Percentiles rank a stretch among this genome's conserved stretches.
These are phyloP conservation scores for Hiodon alosoides DNA, from an alignment of 2,113 vertebrate species.

Conservation along the genomic window DNA sequence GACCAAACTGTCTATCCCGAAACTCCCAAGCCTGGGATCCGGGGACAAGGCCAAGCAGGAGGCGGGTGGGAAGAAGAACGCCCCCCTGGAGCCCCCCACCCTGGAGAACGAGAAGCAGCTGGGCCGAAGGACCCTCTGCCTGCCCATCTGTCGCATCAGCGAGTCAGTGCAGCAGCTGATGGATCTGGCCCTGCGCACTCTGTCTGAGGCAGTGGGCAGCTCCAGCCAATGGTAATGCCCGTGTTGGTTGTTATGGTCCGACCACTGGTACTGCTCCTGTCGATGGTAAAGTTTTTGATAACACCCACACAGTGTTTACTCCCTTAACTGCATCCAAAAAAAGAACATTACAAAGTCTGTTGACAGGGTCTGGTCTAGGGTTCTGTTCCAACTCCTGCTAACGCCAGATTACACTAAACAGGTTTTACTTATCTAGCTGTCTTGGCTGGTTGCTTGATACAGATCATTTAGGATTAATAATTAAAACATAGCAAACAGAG, in stretches of 20 bases:
- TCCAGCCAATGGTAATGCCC: slow-evolving; percentile 74
- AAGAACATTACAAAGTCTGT: too few relatives aligned
- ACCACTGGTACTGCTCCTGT: too few relatives aligned
- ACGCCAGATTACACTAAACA: too few relatives aligned
- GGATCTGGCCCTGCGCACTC: slow-evolving; percentile 80
- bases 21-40: slow-evolving; percentile 56
- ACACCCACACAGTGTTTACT: too few relatives aligned
- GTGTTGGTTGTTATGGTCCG: too few relatives aligned
- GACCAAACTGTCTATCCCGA: slow-evolving; percentile 62
- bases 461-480: background rate
- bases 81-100: background rate
- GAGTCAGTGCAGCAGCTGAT: slow-evolving; percentile 83
- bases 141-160: slow-evolving; percentile 85
- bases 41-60: slow-evolving; percentile 46
- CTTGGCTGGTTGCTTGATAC: too few relatives aligned
- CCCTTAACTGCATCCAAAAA: too few relatives aligned
- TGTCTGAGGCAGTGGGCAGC: slow-evolving; percentile 78
- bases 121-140: slow-evolving; percentile 65
- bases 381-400: too few relatives aligned
- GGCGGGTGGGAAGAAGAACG: background rate
- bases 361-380: too few relatives aligned
- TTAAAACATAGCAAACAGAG: too few relatives aligned
- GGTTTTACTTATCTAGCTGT: too few relatives aligned
- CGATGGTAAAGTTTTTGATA: too few relatives aligned
- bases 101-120: slow-evolving; percentile 67